A percentile compares a stretch with the other conserved stretches of the same genome.
Evolutionary conservation across 2,797 vertebrate species (phyloP).

Genomic region (Onychomys leucogaster): DNA sequence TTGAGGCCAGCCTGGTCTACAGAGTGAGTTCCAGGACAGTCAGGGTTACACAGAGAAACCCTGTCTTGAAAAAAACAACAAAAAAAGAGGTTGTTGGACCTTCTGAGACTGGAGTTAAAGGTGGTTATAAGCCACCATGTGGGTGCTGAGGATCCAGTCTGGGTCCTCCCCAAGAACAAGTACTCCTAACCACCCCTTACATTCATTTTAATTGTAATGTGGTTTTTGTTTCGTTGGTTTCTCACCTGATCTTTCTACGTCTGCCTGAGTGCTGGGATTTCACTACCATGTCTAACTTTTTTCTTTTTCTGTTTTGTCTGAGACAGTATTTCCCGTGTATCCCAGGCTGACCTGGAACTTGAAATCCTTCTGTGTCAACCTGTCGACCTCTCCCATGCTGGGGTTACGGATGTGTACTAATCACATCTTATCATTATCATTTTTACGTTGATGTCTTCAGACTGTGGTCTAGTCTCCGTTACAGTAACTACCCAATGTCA

Average conservation of each 20-base stretch:
- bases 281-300: not conserved
- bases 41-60: no score
- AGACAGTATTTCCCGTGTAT: not conserved
- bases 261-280: not conserved
- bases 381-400: not conserved
- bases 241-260: not conserved
- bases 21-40: not conserved
- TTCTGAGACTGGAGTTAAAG: not conserved
- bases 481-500: slow-evolving; percentile 23
- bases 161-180: not conserved
- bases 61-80: no score
- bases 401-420: not conserved
- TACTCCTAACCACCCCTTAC: not conserved
- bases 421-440: not conserved
- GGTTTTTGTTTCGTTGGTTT: not conserved
- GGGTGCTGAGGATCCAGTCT: not conserved
- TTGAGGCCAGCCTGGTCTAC: not conserved
- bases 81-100: not conserved
- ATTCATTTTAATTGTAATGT: not conserved
- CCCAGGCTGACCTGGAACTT: not conserved
- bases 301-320: not conserved
- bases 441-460: slow-evolving; percentile 17
- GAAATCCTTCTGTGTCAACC: not conserved
- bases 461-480: not conserved
- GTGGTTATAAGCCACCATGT: not conserved